Evolutionary conservation across 2,888 invertebrate species (phyloP).

Genomic region (Amblyjoppa fuscipennis): DNA sequence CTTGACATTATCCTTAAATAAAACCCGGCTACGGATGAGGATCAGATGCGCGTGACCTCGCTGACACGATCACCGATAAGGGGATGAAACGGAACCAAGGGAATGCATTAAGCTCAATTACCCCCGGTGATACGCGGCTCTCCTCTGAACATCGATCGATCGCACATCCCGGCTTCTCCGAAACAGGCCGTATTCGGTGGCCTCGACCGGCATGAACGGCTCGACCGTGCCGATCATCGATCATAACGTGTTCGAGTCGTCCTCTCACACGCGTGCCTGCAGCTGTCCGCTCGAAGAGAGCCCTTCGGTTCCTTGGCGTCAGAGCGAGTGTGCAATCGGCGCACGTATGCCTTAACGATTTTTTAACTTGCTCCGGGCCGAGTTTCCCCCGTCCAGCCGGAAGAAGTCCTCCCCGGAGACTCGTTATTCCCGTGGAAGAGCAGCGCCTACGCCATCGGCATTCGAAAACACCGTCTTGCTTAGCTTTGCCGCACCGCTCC

Average conservation of each 20-base stretch:
- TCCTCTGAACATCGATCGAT: conserved; percentile 38
- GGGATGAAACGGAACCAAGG: conserved; percentile 63
- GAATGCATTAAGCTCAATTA: conserved; percentile 69
- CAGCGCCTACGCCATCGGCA: conserved; percentile 21
- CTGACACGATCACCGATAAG: conserved; percentile 64
- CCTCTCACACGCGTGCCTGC: background rate
- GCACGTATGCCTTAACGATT: conserved; percentile 34
- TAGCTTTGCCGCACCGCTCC: conserved; percentile 17
- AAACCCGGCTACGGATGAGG: conserved; percentile 40
- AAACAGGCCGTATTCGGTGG: conserved; percentile 21
- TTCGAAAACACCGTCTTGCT: conserved; percentile 35
- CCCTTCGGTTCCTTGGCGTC: background rate
- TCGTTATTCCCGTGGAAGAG: conserved; percentile 35
- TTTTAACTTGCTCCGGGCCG: background rate
- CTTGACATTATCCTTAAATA: conserved; percentile 39
- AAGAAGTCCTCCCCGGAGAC: conserved; percentile 19
- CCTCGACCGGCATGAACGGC: conserved; percentile 13
- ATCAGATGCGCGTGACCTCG: conserved; percentile 53
- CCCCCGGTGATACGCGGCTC: conserved; percentile 46
- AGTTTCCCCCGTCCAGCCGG: conserved; percentile 1
- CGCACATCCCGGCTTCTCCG: conserved; percentile 23
- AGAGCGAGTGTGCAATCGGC: background rate
- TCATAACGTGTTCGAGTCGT: background rate
- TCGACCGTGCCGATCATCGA: background rate
- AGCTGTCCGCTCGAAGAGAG: background rate